A percentile compares a stretch with the other conserved stretches of the same genome.
These are phyloP conservation scores for Gephyroberyx darwinii DNA, from an alignment of 2,797 vertebrate genomes.

Conservation along the genomic window DNA sequence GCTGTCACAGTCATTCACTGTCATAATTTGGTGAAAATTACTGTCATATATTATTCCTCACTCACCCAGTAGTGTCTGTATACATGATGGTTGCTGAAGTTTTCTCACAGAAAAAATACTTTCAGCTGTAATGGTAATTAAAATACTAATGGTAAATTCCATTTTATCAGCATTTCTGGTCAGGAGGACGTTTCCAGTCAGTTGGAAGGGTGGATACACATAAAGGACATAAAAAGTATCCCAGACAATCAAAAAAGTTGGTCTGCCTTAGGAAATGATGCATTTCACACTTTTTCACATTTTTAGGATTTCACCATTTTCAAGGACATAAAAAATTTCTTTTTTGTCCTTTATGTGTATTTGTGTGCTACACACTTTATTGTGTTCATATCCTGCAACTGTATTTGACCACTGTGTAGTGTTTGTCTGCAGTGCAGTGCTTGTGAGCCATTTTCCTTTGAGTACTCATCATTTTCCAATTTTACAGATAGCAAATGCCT, in stretches of 20 bases:
- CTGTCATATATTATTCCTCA: conserved; percentile 34
- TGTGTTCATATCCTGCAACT: conserved; percentile 3
- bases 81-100: background rate
- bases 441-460: conserved; percentile 21
- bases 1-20: conserved; percentile 56
- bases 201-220: background rate
- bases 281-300: too few relatives aligned
- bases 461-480: conserved; percentile 9
- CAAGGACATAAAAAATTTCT: too few relatives aligned
- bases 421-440: background rate
- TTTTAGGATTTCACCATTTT: too few relatives aligned
- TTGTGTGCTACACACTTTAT: background rate
- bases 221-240: too few relatives aligned
- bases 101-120: background rate
- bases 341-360: background rate
- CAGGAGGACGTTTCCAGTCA: background rate
- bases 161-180: background rate
- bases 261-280: too few relatives aligned
- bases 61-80: conserved; percentile 9
- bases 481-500: background rate
- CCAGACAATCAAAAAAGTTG: too few relatives aligned
- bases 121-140: conserved; percentile 19
- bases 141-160: background rate
- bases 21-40: conserved; percentile 51
- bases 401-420: conserved; percentile 2